phyloP scores from a whole-genome alignment of 2,888 invertebrate genomes.

The Schrankia costaestrigalis region DNA sequence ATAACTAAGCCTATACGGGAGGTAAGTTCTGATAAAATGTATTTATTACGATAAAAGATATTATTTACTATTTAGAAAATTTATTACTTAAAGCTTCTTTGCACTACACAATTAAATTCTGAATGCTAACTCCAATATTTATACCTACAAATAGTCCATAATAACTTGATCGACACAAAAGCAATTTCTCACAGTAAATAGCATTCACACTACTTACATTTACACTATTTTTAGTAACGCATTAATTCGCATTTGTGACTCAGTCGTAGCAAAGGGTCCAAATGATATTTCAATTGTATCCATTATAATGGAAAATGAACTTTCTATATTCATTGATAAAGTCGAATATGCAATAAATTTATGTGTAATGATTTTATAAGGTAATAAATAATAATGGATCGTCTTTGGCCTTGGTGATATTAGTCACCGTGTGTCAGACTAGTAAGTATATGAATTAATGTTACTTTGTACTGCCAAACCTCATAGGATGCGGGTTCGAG shows the following conservation, averaged over 20 bases:
- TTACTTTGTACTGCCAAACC: no score
- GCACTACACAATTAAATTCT: no score
- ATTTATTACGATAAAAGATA: no score
- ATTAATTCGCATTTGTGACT: constrained; percentile 62
- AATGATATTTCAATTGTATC: constrained; percentile 47
- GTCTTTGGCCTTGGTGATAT: constrained; percentile 73
- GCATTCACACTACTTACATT: no score
- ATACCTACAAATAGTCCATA: constrained; percentile 12
- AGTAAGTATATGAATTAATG: constrained; percentile 57
- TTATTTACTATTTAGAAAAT: no score
- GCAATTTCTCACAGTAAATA: not conserved
- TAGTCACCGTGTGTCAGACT: constrained; percentile 55
- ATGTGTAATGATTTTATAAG: constrained; percentile 56
- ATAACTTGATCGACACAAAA: constrained; percentile 14
- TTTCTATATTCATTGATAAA: constrained; percentile 39
- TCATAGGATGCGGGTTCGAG: no score
- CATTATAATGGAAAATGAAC: constrained; percentile 34
- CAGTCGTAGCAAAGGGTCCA: constrained; percentile 58
- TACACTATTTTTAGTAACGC: constrained; percentile 59
- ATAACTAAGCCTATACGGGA: no score
- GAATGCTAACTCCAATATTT: no score
- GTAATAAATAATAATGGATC: constrained; percentile 78
- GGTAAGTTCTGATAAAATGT: no score
- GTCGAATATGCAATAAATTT: constrained; percentile 32
- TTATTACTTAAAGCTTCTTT: no score